Evolutionary conservation across 2,888 invertebrate genomes (phyloP).

Genomic region (Tyria jacobaeae): DNA sequence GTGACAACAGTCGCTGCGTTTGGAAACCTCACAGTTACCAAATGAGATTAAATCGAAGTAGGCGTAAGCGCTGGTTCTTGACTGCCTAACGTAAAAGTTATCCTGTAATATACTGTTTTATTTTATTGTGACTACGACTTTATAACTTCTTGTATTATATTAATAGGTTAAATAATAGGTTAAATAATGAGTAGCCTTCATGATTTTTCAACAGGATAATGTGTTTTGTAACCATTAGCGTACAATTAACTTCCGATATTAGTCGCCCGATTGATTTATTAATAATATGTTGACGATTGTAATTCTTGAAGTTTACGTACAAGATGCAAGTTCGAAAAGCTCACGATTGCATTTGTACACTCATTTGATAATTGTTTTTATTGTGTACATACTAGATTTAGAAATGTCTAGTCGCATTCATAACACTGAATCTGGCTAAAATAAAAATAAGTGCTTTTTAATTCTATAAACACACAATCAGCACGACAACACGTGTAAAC

Average conservation of each 20-base stretch:
- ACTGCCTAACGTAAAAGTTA: conserved; percentile 29
- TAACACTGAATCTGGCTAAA: too few relatives aligned
- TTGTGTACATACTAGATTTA: background rate
- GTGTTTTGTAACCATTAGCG: background rate
- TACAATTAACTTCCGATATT: background rate
- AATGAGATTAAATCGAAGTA: conserved; percentile 97
- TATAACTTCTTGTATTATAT: too few relatives aligned
- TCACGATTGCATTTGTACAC: background rate
- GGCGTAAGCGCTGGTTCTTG: conserved; percentile 72
- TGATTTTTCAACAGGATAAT: too few relatives aligned
- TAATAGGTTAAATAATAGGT: too few relatives aligned
- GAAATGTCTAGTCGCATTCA: too few relatives aligned
- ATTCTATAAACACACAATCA: conserved; percentile 5
- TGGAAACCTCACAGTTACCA: conserved; percentile 97
- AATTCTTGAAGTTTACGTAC: background rate
- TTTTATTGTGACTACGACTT: too few relatives aligned
- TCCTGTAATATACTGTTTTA: conserved; percentile 6
- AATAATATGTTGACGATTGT: background rate
- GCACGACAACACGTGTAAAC: conserved; percentile 12
- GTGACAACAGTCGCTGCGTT: conserved; percentile 65
- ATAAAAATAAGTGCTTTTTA: background rate
- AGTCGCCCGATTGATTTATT: background rate
- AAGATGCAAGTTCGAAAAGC: background rate
- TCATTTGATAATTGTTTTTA: background rate
- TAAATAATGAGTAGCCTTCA: too few relatives aligned